These are phyloP conservation scores for Calameuta filiformis DNA, from an alignment of 2,888 invertebrate species.

Conservation along the genomic window DNA sequence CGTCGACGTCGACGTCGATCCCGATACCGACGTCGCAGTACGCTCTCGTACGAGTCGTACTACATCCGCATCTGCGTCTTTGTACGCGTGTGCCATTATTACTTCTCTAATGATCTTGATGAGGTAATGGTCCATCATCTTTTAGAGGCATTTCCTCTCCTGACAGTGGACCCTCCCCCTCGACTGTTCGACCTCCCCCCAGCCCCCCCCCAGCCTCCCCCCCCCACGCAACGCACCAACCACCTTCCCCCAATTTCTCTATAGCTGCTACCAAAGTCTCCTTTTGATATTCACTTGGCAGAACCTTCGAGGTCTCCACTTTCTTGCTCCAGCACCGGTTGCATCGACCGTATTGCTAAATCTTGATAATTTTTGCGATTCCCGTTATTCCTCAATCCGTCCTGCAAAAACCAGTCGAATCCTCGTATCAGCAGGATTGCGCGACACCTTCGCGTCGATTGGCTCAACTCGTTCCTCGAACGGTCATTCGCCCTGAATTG, in stretches of 20 bases:
- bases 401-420: background rate
- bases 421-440: background rate
- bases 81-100: constrained; percentile 51
- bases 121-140: constrained; percentile 58
- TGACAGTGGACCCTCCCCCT: background rate
- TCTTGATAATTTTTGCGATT: background rate
- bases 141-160: constrained; percentile 53
- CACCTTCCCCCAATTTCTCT: background rate
- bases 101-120: constrained; percentile 57
- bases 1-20: background rate
- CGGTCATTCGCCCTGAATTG: background rate
- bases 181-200: background rate
- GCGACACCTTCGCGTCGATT: background rate
- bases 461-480: background rate
- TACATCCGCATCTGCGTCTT: constrained; percentile 34
- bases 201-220: background rate
- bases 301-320: background rate
- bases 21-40: background rate
- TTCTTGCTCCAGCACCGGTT: background rate
- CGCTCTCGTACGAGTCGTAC: background rate
- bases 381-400: background rate
- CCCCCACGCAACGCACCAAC: background rate
- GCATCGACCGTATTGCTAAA: background rate
- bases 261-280: background rate
- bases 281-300: background rate